Percentiles rank a stretch among this genome's conserved stretches.
phyloP scores from a whole-genome alignment of 2,797 vertebrate species.

The Sparus aurata region DNA sequence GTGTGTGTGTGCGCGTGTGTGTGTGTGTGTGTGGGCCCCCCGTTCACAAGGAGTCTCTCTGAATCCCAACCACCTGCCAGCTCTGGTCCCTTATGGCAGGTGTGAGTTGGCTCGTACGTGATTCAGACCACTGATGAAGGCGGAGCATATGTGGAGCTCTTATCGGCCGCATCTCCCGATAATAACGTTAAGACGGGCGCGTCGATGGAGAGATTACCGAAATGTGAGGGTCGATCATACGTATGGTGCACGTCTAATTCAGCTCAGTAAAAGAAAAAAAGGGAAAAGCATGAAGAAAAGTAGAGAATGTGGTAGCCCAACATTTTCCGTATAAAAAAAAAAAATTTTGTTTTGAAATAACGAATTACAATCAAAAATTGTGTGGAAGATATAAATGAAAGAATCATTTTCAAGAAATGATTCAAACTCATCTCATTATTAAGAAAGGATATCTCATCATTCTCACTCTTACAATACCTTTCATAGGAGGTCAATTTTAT shows the following conservation, averaged over 20 bases:
- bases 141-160: slow-evolving; percentile 68
- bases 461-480: neutral
- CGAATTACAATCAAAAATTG: neutral
- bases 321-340: neutral
- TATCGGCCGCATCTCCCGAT: slow-evolving; percentile 68
- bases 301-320: neutral
- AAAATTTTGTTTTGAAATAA: neutral
- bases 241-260: slow-evolving; percentile 18
- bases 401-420: neutral
- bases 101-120: slow-evolving; percentile 70
- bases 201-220: slow-evolving; percentile 76
- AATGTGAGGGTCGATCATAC: slow-evolving; percentile 55
- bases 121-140: slow-evolving; percentile 61
- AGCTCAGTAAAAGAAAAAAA: neutral
- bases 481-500: neutral
- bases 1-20: slow-evolving; percentile 46
- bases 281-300: neutral
- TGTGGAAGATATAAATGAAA: neutral
- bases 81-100: slow-evolving; percentile 68
- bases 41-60: slow-evolving; percentile 68
- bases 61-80: slow-evolving; percentile 79
- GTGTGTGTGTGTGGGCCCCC: slow-evolving; percentile 48
- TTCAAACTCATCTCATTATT: neutral
- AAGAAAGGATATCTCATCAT: too few relatives aligned
- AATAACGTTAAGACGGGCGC: slow-evolving; percentile 62